Evolutionary conservation across 2,888 invertebrate species (phyloP), one percentile per base, ranked within the genome.

Genomic region (Anthrax anthrax): DNA sequence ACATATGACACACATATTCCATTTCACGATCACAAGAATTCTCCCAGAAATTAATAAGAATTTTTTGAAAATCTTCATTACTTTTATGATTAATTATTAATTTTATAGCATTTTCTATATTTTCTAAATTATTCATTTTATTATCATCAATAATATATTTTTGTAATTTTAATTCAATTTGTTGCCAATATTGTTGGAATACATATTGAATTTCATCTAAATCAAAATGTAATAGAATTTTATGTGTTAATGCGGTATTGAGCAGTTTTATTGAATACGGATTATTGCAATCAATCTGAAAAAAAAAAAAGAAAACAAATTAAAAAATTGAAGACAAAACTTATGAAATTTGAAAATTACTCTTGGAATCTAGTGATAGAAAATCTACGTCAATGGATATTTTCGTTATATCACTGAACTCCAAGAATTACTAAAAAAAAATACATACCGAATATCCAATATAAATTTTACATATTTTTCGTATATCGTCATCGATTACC

Each of bases 191-290:
- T 37, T 59, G 56, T 19, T 58, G 58, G 6, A 67, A 48, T 5
- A 67, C 60, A 43, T 62, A 60, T 43, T 65, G 60, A 27, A 67
- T 60, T 52, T 67, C 67, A 42, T 62, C 65, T 43, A 57, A 59
- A 41, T 64, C 65, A 32, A 66, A 56, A 43, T 64, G 60, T 43
- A 67, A 48, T 14, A 53, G 49, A 37, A 54, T 53, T 0, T 62
- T 59, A 51, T 64, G 51, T 18, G 55, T 56, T 0, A 67, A 48
- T 0, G 63, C 62, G 29, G 58, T 55, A 46, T 56, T 58, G 16
- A 67, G 56, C 40, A 67, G 51, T 10, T 58, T 57, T 5, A 67
- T 52, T 8, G 64, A 63, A 42, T 63, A 54, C 1, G 51, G 38
- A 53, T 62, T 62, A 8, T 58, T 58, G 43, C 62, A 65, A 43